Percentiles rank a stretch among this genome's conserved stretches.
Conservation (phyloP, 2,113 vertebrate species). For the Nematolebias whitei region DNA sequence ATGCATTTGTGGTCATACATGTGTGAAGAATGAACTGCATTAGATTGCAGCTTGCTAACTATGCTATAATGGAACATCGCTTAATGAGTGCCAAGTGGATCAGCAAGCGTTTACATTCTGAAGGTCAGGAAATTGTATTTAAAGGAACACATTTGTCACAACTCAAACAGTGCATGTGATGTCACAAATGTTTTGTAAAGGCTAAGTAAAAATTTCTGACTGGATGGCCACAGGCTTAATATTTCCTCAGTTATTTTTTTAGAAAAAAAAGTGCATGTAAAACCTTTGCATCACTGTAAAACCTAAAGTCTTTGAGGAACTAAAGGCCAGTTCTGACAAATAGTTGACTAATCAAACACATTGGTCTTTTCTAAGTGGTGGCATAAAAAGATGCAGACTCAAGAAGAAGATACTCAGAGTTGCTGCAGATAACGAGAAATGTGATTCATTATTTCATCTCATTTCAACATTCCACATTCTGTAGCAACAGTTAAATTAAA, state of each 20-base stretch:
- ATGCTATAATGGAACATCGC: constrained; percentile 36
- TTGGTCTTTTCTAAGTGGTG: no score
- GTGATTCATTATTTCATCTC: no score
- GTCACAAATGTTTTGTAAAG: neutral
- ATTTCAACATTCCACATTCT: no score
- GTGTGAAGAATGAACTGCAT: constrained; percentile 58
- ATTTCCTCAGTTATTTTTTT: neutral
- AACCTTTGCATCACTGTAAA: neutral
- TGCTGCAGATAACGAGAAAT: no score
- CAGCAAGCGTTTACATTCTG: constrained; percentile 24
- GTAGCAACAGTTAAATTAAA: no score
- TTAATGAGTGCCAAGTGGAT: constrained; percentile 37
- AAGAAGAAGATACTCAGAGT: no score
- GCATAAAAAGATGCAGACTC: no score
- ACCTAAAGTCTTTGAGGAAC: neutral
- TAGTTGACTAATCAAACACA: neutral
- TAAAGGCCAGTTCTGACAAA: neutral
- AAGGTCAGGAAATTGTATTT: constrained; percentile 13
- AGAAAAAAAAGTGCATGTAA: neutral
- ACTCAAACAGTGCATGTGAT: constrained; percentile 3
- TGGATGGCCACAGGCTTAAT: neutral
- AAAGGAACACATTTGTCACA: neutral
- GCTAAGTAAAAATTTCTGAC: neutral
- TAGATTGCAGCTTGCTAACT: constrained; percentile 56
- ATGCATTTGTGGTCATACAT: constrained; percentile 54